Conservation (phyloP, 2,797 vertebrate species). For the Alectoris magna region DNA sequence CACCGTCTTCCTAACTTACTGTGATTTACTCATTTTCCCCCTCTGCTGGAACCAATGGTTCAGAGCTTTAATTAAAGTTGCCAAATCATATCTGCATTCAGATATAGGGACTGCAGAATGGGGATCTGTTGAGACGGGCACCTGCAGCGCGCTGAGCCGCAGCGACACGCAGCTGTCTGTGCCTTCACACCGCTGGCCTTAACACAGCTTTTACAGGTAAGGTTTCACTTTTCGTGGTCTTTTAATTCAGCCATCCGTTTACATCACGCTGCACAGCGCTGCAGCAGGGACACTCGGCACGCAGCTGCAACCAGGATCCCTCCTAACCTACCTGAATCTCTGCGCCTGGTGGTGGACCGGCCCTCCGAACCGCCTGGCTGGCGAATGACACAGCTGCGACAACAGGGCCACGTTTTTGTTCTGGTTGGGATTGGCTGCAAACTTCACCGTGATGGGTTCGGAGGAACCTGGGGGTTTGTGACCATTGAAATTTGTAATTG, state of each 20-base stretch:
- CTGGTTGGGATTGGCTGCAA: constrained; percentile 97
- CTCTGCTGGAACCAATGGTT: constrained; percentile 70
- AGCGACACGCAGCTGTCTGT: background rate
- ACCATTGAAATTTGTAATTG: constrained; percentile 95
- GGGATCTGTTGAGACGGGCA: constrained; percentile 68
- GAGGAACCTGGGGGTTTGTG: constrained; percentile 93
- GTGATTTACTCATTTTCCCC: background rate
- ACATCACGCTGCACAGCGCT: background rate
- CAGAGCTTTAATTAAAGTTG: constrained; percentile 21
- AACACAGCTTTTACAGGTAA: constrained; percentile 12
- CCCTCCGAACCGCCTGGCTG: constrained; percentile 93
- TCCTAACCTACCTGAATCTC: constrained; percentile 91
- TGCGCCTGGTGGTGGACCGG: constrained; percentile 98
- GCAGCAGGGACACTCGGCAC: background rate
- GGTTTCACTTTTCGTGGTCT: background rate
- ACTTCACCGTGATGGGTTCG: constrained; percentile 97
- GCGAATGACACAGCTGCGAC: constrained; percentile 97
- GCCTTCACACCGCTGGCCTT: background rate
- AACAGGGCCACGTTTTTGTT: constrained; percentile 95
- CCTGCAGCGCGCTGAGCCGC: background rate
- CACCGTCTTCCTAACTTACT: background rate
- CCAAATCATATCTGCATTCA: background rate
- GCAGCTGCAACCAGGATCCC: background rate
- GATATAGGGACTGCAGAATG: background rate
- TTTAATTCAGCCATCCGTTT: constrained; percentile 50